Percentiles rank a stretch among this genome's conserved stretches.
Evolutionary conservation across 1,140 invertebrate species (phyloP).

Genomic region (Caenorhabditis elegans): DNA sequence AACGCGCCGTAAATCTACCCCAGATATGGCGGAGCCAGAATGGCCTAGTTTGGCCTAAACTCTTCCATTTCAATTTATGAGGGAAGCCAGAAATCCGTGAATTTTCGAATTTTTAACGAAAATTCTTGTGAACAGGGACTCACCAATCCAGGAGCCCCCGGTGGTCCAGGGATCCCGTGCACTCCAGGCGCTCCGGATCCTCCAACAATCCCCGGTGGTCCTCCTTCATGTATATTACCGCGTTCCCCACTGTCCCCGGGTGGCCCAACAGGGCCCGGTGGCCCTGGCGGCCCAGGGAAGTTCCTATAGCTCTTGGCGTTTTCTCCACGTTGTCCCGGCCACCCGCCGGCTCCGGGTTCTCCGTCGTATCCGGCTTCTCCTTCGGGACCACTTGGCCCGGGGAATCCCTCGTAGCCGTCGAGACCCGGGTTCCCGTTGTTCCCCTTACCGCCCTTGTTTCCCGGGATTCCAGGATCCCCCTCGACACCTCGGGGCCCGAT

Average conservation of each 20-base stretch:
- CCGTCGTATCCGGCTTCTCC: not conserved
- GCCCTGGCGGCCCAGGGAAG: not conserved
- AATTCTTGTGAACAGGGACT: no score
- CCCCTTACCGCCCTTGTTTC: not conserved
- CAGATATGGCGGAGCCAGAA: no score
- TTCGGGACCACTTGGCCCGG: not conserved
- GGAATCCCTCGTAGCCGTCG: not conserved
- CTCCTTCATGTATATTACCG: not conserved
- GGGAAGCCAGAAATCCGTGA: no score
- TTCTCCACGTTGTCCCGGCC: not conserved
- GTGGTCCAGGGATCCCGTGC: not conserved
- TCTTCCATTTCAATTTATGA: no score
- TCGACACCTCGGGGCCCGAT: not conserved
- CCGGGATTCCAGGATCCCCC: not conserved
- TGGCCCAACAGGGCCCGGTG: not conserved
- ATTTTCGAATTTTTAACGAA: no score
- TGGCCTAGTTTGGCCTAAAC: no score
- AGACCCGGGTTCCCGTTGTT: not conserved
- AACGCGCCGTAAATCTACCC: no score
- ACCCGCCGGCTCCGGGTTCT: not conserved
- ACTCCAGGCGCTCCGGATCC: not conserved
- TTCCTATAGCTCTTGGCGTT: not conserved
- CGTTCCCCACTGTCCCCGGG: not conserved
- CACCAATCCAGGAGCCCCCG: not conserved
- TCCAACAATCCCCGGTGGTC: conserved; percentile 21